Percentiles rank a stretch among this genome's conserved stretches.
These are phyloP conservation scores for Littorina saxatilis DNA, from an alignment of 1,140 invertebrate genomes.

Conservation along the genomic window DNA sequence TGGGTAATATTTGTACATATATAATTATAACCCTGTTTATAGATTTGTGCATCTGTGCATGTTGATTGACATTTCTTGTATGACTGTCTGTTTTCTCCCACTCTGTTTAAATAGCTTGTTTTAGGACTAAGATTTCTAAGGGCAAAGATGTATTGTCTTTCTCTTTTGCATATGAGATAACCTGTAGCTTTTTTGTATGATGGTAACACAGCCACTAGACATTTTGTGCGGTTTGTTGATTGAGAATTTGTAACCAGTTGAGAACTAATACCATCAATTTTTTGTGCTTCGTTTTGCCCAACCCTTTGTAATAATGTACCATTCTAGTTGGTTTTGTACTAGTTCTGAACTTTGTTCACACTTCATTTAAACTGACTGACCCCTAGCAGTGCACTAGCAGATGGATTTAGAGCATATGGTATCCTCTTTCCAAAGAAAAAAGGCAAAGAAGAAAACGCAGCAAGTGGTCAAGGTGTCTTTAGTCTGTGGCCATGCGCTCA, in stretches of 20 bases:
- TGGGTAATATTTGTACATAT: too few relatives aligned
- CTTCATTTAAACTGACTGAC: constrained; percentile 25
- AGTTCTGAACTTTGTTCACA: constrained; percentile 19
- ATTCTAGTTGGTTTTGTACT: constrained; percentile 31
- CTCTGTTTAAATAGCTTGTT: constrained; percentile 5
- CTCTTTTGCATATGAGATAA: constrained; percentile 24
- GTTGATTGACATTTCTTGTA: constrained; percentile 17
- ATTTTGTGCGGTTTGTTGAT: constrained; percentile 24
- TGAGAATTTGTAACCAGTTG: constrained; percentile 24
- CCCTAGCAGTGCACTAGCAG: constrained; percentile 22
- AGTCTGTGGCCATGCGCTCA: not conserved
- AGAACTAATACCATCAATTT: not conserved
- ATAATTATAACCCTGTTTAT: not conserved
- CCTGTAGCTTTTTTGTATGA: constrained; percentile 28
- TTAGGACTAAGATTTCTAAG: constrained; percentile 17
- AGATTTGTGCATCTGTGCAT: constrained; percentile 22
- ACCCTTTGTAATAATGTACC: constrained; percentile 23
- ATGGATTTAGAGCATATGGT: not conserved
- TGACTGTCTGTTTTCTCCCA: not conserved
- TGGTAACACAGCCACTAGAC: constrained; percentile 13
- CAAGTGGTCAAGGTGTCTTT: not conserved
- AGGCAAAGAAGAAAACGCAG: not conserved
- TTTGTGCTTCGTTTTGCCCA: constrained; percentile 32
- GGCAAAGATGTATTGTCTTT: constrained; percentile 6
- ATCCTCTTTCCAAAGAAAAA: constrained; percentile 27